Conservation (phyloP, 2,888 invertebrate species). For the Limnephilus marmoratus region DNA sequence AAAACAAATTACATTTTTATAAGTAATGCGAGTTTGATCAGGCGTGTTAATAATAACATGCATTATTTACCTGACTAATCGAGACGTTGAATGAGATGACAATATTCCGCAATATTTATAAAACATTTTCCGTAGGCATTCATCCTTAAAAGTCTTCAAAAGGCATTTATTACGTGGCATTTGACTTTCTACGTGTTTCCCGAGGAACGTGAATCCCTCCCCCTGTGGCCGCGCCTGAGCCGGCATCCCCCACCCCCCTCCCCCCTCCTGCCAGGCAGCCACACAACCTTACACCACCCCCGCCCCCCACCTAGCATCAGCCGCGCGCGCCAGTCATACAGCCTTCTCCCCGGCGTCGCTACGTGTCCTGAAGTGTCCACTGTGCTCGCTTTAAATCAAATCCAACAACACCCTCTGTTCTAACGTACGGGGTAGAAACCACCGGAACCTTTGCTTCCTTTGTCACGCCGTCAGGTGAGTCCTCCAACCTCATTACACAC, state of each 20-base stretch:
- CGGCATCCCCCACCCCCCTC: neutral
- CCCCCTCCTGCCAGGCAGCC: neutral
- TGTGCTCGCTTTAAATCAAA: neutral
- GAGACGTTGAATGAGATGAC: neutral
- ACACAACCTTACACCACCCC: neutral
- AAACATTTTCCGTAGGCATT: neutral
- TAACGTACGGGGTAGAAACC: slow-evolving; percentile 1
- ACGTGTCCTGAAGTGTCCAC: slow-evolving; percentile 43
- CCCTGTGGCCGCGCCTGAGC: slow-evolving; percentile 8
- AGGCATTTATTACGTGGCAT: neutral
- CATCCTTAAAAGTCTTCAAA: neutral
- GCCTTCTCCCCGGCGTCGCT: slow-evolving; percentile 55
- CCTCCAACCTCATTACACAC: slow-evolving; percentile 7
- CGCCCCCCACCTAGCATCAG: neutral
- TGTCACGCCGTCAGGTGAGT: slow-evolving; percentile 52
- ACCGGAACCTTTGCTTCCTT: neutral
- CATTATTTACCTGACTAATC: neutral
- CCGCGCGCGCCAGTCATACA: slow-evolving; percentile 54
- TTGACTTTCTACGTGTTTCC: neutral
- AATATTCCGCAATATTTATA: neutral
- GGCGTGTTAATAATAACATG: neutral
- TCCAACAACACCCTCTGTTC: slow-evolving; percentile 37
- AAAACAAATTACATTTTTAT: neutral
- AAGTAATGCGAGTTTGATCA: neutral
- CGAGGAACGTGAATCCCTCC: neutral